Percentiles rank a stretch among this genome's conserved stretches.
These are phyloP conservation scores for Camponotus pennsylvanicus DNA, from an alignment of 1,140 invertebrate species.

Conservation along the genomic window DNA sequence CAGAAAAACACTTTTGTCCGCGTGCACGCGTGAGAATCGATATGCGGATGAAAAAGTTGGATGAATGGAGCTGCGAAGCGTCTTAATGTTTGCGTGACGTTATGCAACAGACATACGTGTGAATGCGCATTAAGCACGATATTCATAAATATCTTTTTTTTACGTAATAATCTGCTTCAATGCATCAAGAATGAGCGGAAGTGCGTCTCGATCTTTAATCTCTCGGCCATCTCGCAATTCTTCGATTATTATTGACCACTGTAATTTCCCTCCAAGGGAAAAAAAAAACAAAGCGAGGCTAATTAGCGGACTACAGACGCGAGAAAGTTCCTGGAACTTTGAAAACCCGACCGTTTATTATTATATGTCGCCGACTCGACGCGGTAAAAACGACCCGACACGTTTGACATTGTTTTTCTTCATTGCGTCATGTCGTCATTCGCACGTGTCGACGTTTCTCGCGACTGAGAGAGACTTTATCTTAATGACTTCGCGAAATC, in stretches of 20 bases:
- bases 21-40: no score
- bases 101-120: slow-evolving; percentile 12
- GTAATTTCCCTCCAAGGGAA: neutral
- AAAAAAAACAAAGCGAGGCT: no score
- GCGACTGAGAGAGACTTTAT: neutral
- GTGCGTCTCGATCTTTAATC: neutral
- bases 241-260: neutral
- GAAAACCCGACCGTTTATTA: neutral
- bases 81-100: neutral
- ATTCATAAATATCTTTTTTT: slow-evolving; percentile 39
- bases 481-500: neutral
- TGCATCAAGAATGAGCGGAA: neutral
- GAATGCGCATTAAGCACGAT: neutral
- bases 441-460: neutral
- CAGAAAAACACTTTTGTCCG: no score
- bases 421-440: neutral
- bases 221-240: neutral
- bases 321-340: neutral
- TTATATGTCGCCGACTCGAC: neutral
- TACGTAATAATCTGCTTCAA: slow-evolving; percentile 13
- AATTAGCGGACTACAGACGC: neutral
- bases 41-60: neutral
- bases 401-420: neutral
- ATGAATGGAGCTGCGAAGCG: neutral
- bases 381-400: slow-evolving; percentile 9